These are phyloP conservation scores for Rhizomys pruinosus DNA, from an alignment of 2,113 vertebrate genomes.

Conservation along the genomic window DNA sequence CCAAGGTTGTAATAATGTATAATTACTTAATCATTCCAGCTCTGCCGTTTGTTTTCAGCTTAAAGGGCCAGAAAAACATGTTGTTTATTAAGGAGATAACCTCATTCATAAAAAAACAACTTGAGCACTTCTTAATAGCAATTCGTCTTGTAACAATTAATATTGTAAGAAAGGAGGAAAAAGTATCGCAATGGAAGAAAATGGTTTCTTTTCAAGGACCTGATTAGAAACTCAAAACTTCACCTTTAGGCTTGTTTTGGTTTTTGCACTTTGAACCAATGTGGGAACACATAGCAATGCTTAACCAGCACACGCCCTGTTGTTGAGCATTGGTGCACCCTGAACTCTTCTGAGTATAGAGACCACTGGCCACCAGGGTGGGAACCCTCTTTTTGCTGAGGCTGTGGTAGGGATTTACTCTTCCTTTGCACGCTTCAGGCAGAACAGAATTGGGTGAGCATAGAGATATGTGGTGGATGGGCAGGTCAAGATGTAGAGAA, in stretches of 20 bases:
- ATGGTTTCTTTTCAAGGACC: neutral
- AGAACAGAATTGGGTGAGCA: neutral
- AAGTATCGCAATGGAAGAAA: neutral
- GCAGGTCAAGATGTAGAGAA: too few relatives aligned
- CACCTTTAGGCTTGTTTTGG: neutral
- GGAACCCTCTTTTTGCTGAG: neutral
- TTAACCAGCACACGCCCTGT: neutral
- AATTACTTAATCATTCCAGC: slow-evolving; percentile 72
- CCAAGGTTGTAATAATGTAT: slow-evolving; percentile 63
- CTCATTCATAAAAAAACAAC: slow-evolving; percentile 33
- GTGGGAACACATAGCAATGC: neutral
- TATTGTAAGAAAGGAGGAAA: neutral
- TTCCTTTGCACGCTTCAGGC: neutral
- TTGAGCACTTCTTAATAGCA: slow-evolving; percentile 41
- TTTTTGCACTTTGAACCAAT: neutral
- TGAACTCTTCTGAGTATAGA: neutral
- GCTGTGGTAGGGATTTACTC: too few relatives aligned
- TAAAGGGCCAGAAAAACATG: slow-evolving; percentile 64
- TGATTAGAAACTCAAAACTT: slow-evolving; percentile 15
- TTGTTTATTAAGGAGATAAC: slow-evolving; percentile 64
- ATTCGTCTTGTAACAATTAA: slow-evolving; percentile 35
- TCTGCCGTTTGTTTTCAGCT: slow-evolving; percentile 52
- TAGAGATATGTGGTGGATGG: neutral
- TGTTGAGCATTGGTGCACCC: fast-evolving
- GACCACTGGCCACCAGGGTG: neutral